Percentiles rank a stretch among this genome's conserved stretches.
These are phyloP conservation scores for Pseudolycoriella hygida DNA, from an alignment of 2,888 invertebrate genomes.

Conservation along the genomic window DNA sequence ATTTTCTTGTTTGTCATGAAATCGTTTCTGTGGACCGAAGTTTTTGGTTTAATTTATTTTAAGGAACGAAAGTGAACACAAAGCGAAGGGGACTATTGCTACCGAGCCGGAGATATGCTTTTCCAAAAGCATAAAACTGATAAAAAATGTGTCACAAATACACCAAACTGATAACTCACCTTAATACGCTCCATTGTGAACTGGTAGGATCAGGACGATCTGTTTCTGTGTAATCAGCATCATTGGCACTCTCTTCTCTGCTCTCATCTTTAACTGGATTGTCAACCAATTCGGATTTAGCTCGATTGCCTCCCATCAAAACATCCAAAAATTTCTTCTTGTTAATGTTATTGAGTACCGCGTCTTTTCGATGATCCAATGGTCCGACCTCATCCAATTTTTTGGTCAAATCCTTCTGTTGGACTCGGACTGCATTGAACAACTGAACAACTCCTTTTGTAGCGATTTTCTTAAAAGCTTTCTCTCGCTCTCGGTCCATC, in stretches of 20 bases:
- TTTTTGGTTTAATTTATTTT: too few relatives aligned
- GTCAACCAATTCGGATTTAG: conserved; percentile 34
- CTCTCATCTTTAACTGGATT: conserved; percentile 32
- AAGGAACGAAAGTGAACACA: too few relatives aligned
- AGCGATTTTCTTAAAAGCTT: conserved; percentile 60
- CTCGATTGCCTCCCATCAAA: conserved; percentile 45
- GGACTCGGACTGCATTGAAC: conserved; percentile 76
- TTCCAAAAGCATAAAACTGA: too few relatives aligned
- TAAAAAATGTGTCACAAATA: conserved; percentile 10
- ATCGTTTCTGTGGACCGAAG: conserved; percentile 41
- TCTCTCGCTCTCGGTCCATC: conserved; percentile 60
- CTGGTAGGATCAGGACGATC: conserved; percentile 17
- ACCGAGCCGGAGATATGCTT: too few relatives aligned
- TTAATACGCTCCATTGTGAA: conserved; percentile 43
- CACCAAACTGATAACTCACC: conserved; percentile 17
- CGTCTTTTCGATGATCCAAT: conserved; percentile 59
- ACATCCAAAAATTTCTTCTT: conserved; percentile 62
- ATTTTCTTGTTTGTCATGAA: conserved; percentile 79
- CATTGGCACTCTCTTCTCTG: conserved; percentile 28
- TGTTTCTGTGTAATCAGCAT: conserved; percentile 11
- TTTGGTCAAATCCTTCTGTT: conserved; percentile 58
- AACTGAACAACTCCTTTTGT: conserved; percentile 86
- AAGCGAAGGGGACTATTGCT: too few relatives aligned
- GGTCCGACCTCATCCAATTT: conserved; percentile 54
- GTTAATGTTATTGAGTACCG: conserved; percentile 48